Evolutionary conservation across 2,888 invertebrate species (phyloP).

Genomic region (Ganaspis brasiliensis): DNA sequence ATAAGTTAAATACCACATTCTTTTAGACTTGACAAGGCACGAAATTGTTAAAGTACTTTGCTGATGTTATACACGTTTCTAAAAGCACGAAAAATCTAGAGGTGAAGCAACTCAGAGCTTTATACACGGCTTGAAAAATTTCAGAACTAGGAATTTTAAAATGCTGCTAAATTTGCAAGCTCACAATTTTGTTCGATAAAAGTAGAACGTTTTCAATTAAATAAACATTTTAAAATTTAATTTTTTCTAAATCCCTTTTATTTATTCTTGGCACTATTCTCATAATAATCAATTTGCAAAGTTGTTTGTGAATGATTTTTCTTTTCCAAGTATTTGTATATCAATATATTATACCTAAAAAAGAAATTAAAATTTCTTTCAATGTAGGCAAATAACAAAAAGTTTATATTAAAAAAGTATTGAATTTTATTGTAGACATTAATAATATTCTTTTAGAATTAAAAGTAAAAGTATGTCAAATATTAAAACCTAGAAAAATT

Average conservation of each 20-base stretch:
- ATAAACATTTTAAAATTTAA: neutral
- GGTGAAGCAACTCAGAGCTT: neutral
- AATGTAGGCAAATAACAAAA: no score
- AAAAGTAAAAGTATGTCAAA: no score
- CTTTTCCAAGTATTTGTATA: no score
- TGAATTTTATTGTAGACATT: no score
- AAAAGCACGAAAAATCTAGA: conserved; percentile 11
- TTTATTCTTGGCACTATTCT: no score
- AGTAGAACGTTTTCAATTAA: neutral
- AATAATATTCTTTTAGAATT: no score
- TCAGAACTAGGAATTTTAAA: conserved; percentile 20
- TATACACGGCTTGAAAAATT: conserved; percentile 18
- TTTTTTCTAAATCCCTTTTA: neutral
- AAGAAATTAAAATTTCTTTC: no score
- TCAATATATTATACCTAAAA: no score
- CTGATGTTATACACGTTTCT: conserved; percentile 15
- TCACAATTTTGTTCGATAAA: neutral
- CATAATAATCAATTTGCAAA: no score
- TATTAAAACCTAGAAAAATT: no score
- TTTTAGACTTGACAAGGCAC: conserved; percentile 34
- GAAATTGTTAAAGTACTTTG: conserved; percentile 22
- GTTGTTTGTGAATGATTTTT: no score
- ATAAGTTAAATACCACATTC: conserved; percentile 31
- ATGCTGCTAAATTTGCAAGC: conserved; percentile 7
- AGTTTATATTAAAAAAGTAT: no score